A percentile compares a stretch with the other conserved stretches of the same genome.
Evolutionary conservation across 2,888 invertebrate genomes (phyloP).

Genomic region (Lithophane ornitopus): DNA sequence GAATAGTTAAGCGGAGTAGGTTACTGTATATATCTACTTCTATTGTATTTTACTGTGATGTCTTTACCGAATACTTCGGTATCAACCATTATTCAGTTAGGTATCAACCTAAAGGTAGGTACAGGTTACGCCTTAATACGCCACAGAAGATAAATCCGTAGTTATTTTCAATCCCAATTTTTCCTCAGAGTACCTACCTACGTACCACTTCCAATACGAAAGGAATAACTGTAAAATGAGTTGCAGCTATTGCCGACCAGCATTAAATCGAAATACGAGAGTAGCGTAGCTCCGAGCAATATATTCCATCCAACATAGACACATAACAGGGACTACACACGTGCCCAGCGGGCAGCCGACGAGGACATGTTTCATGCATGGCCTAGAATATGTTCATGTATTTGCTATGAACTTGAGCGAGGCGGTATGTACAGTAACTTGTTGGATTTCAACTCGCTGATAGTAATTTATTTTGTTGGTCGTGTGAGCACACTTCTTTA

Average conservation of each 20-base stretch:
- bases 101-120: too few species aligned
- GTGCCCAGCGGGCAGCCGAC: slow-evolving; percentile 53
- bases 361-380: slow-evolving; percentile 60
- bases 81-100: too few species aligned
- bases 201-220: slow-evolving; percentile 21
- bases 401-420: slow-evolving; percentile 37
- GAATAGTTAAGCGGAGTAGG: too few species aligned
- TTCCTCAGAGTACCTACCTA: slow-evolving; percentile 8
- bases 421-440: slow-evolving; percentile 15
- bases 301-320: slow-evolving; percentile 6
- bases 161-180: slow-evolving; percentile 31
- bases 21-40: too few species aligned
- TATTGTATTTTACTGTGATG: too few species aligned
- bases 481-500: slow-evolving; percentile 22
- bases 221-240: slow-evolving; percentile 28
- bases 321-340: slow-evolving; percentile 55
- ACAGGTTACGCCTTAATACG: too few species aligned
- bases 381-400: slow-evolving; percentile 48
- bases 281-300: slow-evolving; percentile 33
- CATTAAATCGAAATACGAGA: slow-evolving; percentile 45
- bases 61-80: too few species aligned
- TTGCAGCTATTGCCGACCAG: slow-evolving; percentile 40
- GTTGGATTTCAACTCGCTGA: slow-evolving; percentile 40
- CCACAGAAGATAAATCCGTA: slow-evolving; percentile 1
- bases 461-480: slow-evolving; percentile 34